Conservation (phyloP, 2,113 vertebrate genomes). For the Ceyx cyanopectus region DNA sequence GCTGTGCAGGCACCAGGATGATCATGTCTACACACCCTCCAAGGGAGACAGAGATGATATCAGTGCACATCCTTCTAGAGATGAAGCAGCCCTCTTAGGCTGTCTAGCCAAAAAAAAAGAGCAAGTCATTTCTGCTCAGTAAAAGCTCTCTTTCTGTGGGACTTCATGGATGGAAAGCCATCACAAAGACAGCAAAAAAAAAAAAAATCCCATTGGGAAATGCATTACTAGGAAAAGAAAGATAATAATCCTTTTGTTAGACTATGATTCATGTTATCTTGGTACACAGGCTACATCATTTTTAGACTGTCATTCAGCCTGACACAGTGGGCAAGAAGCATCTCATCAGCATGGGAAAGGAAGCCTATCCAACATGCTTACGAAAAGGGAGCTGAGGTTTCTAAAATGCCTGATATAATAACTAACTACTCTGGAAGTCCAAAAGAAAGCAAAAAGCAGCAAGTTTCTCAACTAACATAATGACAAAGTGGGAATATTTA, state of each 20-base stretch:
- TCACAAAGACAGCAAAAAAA: background rate
- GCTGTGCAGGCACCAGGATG: fast-evolving
- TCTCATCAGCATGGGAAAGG: background rate
- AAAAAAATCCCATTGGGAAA: background rate
- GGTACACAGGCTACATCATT: background rate
- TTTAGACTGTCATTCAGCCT: background rate
- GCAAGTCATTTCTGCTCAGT: background rate
- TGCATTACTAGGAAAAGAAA: background rate
- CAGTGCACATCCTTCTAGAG: background rate
- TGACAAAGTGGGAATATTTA: background rate
- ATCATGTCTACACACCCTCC: background rate
- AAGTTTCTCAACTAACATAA: background rate
- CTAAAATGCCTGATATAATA: background rate
- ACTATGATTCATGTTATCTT: background rate
- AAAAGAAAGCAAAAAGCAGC: background rate
- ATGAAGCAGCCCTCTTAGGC: background rate
- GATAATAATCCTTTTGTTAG: background rate
- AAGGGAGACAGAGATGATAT: background rate
- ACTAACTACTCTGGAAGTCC: background rate
- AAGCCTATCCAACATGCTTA: background rate
- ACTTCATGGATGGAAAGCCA: background rate
- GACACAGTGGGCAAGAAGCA: background rate
- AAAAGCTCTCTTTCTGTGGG: background rate
- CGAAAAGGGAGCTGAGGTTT: background rate
- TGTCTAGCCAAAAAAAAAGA: background rate